phyloP scores from a whole-genome alignment of 1,140 invertebrate species.

The Aphis craccivora region DNA sequence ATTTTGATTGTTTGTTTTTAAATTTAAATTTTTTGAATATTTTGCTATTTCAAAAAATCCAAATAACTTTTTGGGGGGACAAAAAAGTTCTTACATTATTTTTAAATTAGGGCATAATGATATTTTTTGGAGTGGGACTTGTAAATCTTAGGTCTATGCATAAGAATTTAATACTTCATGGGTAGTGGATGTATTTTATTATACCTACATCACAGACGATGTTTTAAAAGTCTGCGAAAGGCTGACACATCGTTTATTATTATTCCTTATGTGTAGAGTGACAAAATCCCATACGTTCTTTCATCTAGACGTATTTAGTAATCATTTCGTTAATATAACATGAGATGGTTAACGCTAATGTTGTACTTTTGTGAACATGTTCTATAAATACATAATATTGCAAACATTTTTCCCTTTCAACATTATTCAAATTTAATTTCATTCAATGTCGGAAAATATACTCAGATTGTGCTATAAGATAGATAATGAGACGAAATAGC shows the following conservation, averaged over 20 bases:
- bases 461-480: neutral
- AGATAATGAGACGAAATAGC: neutral
- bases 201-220: neutral
- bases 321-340: neutral
- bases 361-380: neutral
- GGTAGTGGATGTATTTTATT: too few species aligned
- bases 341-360: neutral
- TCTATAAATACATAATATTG: neutral
- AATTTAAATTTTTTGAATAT: too few species aligned
- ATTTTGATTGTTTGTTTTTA: too few species aligned
- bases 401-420: neutral
- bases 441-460: neutral
- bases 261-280: neutral
- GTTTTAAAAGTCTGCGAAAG: neutral
- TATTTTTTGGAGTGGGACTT: too few species aligned
- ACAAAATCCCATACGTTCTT: too few species aligned
- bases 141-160: too few species aligned
- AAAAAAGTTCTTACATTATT: too few species aligned
- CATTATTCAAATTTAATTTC: neutral
- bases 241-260: neutral
- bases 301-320: neutral
- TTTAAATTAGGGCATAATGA: too few species aligned
- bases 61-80: too few species aligned
- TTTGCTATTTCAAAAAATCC: too few species aligned
- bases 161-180: too few species aligned